phyloP scores from a whole-genome alignment of 2,113 vertebrate genomes.

The Andinoacara biseriatus region DNA sequence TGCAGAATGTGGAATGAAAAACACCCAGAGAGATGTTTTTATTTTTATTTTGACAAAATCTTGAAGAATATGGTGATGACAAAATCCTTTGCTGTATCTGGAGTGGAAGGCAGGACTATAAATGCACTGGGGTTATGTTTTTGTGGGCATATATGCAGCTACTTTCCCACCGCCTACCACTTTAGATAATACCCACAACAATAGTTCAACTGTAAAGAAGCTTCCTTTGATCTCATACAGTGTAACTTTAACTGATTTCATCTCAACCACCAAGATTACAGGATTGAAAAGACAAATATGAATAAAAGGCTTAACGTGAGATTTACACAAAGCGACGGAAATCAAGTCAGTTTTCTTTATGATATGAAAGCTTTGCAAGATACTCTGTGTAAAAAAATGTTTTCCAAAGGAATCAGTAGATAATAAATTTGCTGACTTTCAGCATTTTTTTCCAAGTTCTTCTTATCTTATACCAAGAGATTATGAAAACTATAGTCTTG shows the following conservation, averaged over 20 bases:
- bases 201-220: conserved; percentile 32
- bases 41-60: conserved; percentile 33
- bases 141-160: conserved; percentile 1
- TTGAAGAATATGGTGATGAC: conserved; percentile 10
- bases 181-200: conserved; percentile 38
- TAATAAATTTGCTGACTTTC: conserved; percentile 20
- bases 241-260: conserved; percentile 22
- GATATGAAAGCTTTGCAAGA: background rate
- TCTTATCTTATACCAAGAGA: conserved; percentile 6
- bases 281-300: conserved; percentile 24
- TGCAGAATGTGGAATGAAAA: conserved; percentile 44
- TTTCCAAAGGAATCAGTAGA: conserved; percentile 8
- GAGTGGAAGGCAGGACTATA: conserved; percentile 2
- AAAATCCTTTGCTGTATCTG: background rate
- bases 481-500: conserved; percentile 11
- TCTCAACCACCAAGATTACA: background rate
- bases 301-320: conserved; percentile 24
- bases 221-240: conserved; percentile 39
- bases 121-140: background rate
- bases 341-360: background rate
- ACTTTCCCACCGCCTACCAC: background rate
- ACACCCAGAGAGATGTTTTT: conserved; percentile 19
- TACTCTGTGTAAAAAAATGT: background rate
- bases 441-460: conserved; percentile 18
- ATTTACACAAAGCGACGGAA: conserved; percentile 1